phyloP scores from a whole-genome alignment of 2,797 vertebrate species.

The Florisuga fusca region DNA sequence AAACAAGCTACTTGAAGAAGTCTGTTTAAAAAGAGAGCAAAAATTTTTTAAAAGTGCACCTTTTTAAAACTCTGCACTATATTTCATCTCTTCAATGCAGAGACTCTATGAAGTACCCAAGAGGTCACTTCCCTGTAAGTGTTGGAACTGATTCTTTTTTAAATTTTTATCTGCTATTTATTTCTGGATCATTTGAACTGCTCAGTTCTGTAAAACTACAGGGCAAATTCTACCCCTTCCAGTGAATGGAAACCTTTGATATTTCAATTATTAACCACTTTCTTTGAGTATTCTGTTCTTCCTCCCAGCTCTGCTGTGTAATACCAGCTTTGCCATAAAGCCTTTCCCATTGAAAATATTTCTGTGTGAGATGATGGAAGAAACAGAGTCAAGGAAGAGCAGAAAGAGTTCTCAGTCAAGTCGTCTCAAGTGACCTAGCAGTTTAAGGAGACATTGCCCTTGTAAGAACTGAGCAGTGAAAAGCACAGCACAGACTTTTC shows the following conservation, averaged over 20 bases:
- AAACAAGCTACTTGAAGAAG: not conserved
- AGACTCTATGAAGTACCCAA: not conserved
- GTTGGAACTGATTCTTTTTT: not conserved
- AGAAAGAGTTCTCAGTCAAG: not conserved
- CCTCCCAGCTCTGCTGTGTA: not conserved
- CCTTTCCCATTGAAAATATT: not conserved
- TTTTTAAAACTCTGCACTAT: not conserved
- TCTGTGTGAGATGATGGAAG: not conserved
- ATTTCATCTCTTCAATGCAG: not conserved
- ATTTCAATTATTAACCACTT: not conserved
- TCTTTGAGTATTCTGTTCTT: not conserved
- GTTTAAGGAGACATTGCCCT: not conserved
- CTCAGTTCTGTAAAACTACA: not conserved
- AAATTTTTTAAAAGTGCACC: not conserved
- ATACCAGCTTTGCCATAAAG: not conserved
- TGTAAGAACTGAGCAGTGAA: accelerated
- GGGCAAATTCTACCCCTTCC: not conserved
- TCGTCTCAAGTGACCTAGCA: not conserved
- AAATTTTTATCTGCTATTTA: not conserved
- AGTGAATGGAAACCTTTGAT: not conserved
- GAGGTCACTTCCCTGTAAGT: not conserved
- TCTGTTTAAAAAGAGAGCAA: not conserved
- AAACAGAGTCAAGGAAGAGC: not conserved
- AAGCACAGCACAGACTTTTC: not conserved
- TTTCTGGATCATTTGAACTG: conserved; percentile 21